Evolutionary conservation across 2,113 vertebrate genomes (phyloP).

Genomic region (Varanus salvator): DNA sequence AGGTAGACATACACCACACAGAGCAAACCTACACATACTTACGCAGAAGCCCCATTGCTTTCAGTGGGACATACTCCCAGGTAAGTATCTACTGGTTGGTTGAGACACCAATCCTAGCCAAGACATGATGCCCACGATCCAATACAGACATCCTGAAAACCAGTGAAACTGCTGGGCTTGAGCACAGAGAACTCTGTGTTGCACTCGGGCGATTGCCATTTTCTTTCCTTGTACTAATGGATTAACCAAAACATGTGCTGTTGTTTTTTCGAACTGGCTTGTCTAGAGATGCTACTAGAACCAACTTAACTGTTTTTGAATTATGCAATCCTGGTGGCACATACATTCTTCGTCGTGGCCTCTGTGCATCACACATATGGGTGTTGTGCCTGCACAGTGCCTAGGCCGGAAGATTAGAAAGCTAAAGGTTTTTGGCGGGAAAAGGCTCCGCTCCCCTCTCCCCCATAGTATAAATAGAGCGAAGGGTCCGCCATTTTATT

Average conservation of each 20-base stretch:
- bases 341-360: no score
- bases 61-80: neutral
- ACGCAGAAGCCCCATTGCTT: neutral
- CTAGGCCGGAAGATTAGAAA: no score
- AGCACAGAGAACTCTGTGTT: neutral
- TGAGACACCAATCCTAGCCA: neutral
- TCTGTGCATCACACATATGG: no score
- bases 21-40: neutral
- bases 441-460: no score
- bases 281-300: neutral
- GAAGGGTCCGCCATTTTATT: no score
- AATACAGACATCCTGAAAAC: neutral
- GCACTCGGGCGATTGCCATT: neutral
- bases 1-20: neutral
- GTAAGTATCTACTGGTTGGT: neutral
- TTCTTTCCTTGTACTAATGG: neutral
- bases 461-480: no score
- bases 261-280: neutral
- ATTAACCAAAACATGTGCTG: neutral
- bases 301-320: neutral
- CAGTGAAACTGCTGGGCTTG: neutral
- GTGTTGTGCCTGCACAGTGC: no score
- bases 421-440: no score
- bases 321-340: no score
- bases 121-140: neutral